phyloP scores from a whole-genome alignment of 2,888 invertebrate species.

The Cephus runcator region DNA sequence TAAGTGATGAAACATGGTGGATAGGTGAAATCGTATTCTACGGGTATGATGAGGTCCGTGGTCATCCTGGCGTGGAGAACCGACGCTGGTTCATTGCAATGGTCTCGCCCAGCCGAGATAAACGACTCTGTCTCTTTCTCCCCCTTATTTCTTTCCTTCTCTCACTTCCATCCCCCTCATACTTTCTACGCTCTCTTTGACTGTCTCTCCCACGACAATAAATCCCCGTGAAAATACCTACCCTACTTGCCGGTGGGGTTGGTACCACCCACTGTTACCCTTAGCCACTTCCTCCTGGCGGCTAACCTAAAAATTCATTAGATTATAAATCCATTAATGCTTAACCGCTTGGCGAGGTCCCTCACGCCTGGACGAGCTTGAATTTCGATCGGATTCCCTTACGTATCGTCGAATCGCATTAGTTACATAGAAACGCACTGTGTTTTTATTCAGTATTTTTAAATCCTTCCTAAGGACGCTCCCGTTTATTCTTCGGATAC shows the following conservation, averaged over 20 bases:
- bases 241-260: slow-evolving; percentile 25
- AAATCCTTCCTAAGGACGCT: background rate
- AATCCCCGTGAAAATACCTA: slow-evolving; percentile 51
- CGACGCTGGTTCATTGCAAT: slow-evolving; percentile 33
- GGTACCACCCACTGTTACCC: slow-evolving; percentile 23
- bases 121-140: slow-evolving; percentile 33
- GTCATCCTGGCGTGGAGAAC: slow-evolving; percentile 23
- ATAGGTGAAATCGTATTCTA: background rate
- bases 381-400: slow-evolving; percentile 18
- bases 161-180: slow-evolving; percentile 27
- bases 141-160: slow-evolving; percentile 12
- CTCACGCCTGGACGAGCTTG: slow-evolving; percentile 20
- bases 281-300: slow-evolving; percentile 37
- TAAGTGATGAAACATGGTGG: background rate
- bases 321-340: slow-evolving; percentile 62
- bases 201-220: slow-evolving; percentile 42
- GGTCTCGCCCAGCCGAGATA: slow-evolving; percentile 31
- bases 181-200: slow-evolving; percentile 17
- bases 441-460: background rate
- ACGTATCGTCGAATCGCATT: background rate
- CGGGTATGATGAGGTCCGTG: slow-evolving; percentile 7
- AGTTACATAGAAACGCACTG: background rate
- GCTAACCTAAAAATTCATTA: slow-evolving; percentile 60
- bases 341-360: slow-evolving; percentile 49
- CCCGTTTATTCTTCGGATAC: background rate